Evolutionary conservation across 2,888 invertebrate species (phyloP).

Genomic region (Scaptomyza caliginosa): DNA sequence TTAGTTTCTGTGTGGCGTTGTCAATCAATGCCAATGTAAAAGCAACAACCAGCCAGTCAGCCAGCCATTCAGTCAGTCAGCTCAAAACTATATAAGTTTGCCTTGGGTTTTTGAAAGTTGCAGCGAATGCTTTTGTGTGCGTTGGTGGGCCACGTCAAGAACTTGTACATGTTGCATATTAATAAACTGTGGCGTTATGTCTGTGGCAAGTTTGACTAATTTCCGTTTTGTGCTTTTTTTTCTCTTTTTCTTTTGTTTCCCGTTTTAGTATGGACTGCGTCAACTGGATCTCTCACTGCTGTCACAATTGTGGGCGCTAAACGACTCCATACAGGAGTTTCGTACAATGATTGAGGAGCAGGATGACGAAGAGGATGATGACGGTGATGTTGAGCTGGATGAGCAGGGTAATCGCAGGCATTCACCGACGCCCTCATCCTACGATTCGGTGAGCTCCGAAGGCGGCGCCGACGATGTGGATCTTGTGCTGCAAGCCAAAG

Average conservation of each 20-base stretch:
- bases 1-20: conserved; percentile 63
- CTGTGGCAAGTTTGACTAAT: conserved; percentile 46
- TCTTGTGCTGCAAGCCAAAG: conserved; percentile 58
- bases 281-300: conserved; percentile 94
- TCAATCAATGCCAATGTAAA: conserved; percentile 60
- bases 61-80: conserved; percentile 24
- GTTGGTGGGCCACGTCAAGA: conserved; percentile 68
- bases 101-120: conserved; percentile 67
- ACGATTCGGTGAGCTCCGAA: conserved; percentile 81
- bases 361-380: conserved; percentile 75
- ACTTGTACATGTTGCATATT: conserved; percentile 55
- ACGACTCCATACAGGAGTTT: conserved; percentile 96
- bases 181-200: conserved; percentile 36
- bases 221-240: conserved; percentile 9
- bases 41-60: conserved; percentile 19
- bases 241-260: conserved; percentile 84
- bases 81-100: conserved; percentile 33
- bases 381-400: conserved; percentile 47
- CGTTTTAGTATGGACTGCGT: conserved; percentile 92
- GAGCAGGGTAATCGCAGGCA: conserved; percentile 68
- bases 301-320: conserved; percentile 95
- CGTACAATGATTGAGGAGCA: conserved; percentile 87
- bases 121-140: conserved; percentile 30
- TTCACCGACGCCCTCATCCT: conserved; percentile 82
- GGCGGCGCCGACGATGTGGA: conserved; percentile 77